Evolutionary conservation across 1,140 invertebrate species (phyloP).

Genomic region (Dolichoris vasculosae): DNA sequence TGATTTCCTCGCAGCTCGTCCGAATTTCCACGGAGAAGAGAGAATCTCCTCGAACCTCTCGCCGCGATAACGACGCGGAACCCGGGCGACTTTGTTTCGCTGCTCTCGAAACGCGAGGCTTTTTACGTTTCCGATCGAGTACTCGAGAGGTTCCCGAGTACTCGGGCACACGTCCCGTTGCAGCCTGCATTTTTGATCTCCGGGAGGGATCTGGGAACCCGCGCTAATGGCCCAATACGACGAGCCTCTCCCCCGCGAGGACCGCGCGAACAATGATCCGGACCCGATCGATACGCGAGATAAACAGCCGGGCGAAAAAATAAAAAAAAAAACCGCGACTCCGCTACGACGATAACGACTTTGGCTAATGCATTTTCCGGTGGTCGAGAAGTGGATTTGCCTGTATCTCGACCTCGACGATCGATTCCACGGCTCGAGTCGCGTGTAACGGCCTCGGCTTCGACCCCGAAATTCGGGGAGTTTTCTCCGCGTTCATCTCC

Average conservation of each 20-base stretch:
- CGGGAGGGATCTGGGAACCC: not conserved
- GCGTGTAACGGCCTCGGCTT: not conserved
- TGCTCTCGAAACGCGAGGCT: not conserved
- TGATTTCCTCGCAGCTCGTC: too few species aligned
- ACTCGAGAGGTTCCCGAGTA: too few species aligned
- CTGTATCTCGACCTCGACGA: slow-evolving; percentile 33
- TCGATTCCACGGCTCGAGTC: slow-evolving; percentile 6
- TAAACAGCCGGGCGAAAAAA: too few species aligned
- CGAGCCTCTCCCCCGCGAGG: too few species aligned
- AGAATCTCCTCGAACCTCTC: too few species aligned
- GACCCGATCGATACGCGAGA: too few species aligned
- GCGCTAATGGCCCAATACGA: not conserved
- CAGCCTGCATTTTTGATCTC: not conserved
- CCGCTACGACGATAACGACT: slow-evolving; percentile 34
- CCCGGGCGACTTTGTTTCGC: not conserved
- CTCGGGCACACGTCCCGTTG: not conserved
- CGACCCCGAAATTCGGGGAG: too few species aligned
- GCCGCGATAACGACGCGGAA: not conserved
- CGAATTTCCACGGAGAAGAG: too few species aligned
- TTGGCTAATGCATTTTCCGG: slow-evolving; percentile 47
- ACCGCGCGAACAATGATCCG: too few species aligned
- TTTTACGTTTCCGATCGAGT: too few species aligned
- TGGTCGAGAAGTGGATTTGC: slow-evolving; percentile 37
- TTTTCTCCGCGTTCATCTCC: too few species aligned
- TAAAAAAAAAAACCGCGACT: not conserved